phyloP scores from a whole-genome alignment of 2,113 vertebrate species.

The Misgurnus mizolepis region DNA sequence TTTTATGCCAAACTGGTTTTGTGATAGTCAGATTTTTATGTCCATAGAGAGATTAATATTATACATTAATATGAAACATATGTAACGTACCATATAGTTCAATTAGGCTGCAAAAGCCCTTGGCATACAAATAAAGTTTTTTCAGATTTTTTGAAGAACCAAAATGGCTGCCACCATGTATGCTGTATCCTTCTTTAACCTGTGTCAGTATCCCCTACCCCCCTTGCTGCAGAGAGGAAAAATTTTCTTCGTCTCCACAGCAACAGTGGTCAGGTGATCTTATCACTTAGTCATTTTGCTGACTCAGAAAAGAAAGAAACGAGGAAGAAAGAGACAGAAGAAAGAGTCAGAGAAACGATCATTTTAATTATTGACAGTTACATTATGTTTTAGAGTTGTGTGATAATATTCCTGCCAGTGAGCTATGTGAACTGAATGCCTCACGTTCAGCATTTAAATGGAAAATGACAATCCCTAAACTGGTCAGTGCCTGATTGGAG shows the following conservation, averaged over 20 bases:
- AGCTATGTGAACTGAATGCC: background rate
- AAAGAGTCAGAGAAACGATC: slow-evolving; percentile 1
- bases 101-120: background rate
- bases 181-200: slow-evolving; percentile 64
- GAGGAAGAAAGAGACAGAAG: slow-evolving; percentile 28
- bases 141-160: slow-evolving; percentile 55
- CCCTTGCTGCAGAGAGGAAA: slow-evolving; percentile 58
- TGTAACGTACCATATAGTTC: background rate
- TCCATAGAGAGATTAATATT: too few species aligned
- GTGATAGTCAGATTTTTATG: too few species aligned
- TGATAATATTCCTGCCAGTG: background rate
- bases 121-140: slow-evolving; percentile 64
- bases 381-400: background rate
- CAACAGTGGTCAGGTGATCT: slow-evolving; percentile 77
- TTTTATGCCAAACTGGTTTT: too few species aligned
- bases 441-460: background rate
- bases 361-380: background rate
- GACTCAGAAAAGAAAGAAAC: slow-evolving; percentile 69
- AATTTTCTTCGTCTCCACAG: slow-evolving; percentile 65
- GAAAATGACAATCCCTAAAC: background rate
- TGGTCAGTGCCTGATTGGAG: background rate
- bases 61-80: too few species aligned
- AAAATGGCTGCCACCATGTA: slow-evolving; percentile 69
- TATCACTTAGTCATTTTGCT: slow-evolving; percentile 71
- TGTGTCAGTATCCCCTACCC: slow-evolving; percentile 10